These are phyloP conservation scores for Chelonus insularis DNA, from an alignment of 1,140 invertebrate genomes.

Conservation along the genomic window DNA sequence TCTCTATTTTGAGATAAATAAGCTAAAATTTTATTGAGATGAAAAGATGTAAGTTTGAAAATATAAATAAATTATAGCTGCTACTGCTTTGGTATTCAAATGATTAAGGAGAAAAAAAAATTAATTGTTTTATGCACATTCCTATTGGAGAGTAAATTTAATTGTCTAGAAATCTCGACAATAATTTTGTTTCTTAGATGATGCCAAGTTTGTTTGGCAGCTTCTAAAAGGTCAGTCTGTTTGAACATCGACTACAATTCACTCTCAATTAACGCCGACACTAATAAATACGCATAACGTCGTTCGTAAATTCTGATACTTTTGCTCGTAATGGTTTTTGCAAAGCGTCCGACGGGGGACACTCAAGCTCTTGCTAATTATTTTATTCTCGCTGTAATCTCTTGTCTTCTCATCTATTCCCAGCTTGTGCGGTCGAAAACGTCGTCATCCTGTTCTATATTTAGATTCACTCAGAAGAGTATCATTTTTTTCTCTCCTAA, in stretches of 20 bases:
- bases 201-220: no score
- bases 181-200: no score
- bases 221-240: no score
- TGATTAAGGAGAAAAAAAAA: no score
- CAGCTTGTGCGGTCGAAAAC: conserved; percentile 16
- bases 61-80: no score
- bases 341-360: neutral
- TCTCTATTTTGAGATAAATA: no score
- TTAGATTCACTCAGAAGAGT: conserved; percentile 14
- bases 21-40: no score
- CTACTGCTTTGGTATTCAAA: no score
- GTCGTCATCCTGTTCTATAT: conserved; percentile 20
- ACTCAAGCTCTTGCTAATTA: conserved; percentile 2
- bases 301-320: neutral
- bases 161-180: no score
- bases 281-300: neutral
- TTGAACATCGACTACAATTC: neutral
- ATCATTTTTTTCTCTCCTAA: neutral
- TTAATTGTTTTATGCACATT: no score
- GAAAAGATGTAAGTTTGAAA: no score
- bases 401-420: neutral
- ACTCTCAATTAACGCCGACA: neutral
- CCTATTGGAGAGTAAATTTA: no score
- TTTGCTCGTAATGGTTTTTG: neutral
- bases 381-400: neutral